A percentile compares a stretch with the other conserved stretches of the same genome.
Evolutionary conservation across 1,140 invertebrate species (phyloP).

Genomic region (Triops cancriformis): DNA sequence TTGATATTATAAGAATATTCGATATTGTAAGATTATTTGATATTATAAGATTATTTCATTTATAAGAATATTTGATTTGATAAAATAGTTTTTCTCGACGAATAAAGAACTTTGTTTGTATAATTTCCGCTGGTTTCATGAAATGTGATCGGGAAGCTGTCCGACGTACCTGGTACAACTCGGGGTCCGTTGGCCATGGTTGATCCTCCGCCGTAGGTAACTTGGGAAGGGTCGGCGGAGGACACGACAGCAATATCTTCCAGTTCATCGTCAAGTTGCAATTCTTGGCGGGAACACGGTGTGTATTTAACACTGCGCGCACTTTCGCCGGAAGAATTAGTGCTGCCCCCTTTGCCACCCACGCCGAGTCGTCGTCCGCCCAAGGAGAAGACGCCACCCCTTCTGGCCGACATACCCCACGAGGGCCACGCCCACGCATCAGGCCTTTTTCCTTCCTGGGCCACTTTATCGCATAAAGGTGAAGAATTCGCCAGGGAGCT

Average conservation of each 20-base stretch:
- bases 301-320: slow-evolving; percentile 43
- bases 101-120: too few species aligned
- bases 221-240: slow-evolving; percentile 39
- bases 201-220: slow-evolving; percentile 41
- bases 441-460: neutral
- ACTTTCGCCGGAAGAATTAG: slow-evolving; percentile 32
- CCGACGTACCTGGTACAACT: slow-evolving; percentile 40
- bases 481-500: neutral
- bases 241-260: slow-evolving; percentile 45
- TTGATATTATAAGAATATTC: too few species aligned
- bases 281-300: slow-evolving; percentile 36
- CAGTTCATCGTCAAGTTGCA: slow-evolving; percentile 40
- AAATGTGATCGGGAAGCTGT: neutral
- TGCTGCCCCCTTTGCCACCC: slow-evolving; percentile 18
- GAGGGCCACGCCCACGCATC: slow-evolving; percentile 22
- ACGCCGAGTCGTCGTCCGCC: slow-evolving; percentile 30
- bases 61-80: too few species aligned
- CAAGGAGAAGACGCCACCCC: slow-evolving; percentile 26
- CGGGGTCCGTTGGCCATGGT: slow-evolving; percentile 47
- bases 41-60: too few species aligned
- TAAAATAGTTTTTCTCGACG: too few species aligned
- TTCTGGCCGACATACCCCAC: slow-evolving; percentile 19
- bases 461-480: neutral
- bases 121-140: neutral
- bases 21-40: too few species aligned